Percentiles rank a stretch among this genome's conserved stretches.
phyloP scores from a whole-genome alignment of 1,140 invertebrate species.

The Hylyphantes graminicola region DNA sequence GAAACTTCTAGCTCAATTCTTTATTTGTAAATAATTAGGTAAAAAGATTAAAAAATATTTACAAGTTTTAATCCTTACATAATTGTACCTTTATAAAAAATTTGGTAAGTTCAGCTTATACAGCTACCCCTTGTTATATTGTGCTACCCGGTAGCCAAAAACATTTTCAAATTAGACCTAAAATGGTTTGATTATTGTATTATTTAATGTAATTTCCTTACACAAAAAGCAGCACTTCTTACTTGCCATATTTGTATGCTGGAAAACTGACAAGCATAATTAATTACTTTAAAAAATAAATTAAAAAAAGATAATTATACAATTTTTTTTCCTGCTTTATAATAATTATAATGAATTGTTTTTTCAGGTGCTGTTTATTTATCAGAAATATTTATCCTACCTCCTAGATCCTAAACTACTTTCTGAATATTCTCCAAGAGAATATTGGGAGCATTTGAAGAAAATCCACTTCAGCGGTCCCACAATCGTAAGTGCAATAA shows the following conservation, averaged over 20 bases:
- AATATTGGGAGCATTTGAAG: conserved; percentile 77
- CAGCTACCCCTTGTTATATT: too few species aligned
- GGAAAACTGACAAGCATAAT: too few species aligned
- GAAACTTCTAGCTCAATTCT: background rate
- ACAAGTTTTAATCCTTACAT: too few species aligned
- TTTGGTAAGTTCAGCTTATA: too few species aligned
- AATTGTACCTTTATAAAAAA: too few species aligned
- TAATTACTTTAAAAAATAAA: background rate
- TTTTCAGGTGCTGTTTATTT: conserved; percentile 73
- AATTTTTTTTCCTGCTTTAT: background rate
- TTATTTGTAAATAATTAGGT: background rate
- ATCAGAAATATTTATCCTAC: conserved; percentile 78
- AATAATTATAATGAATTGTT: background rate
- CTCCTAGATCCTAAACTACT: conserved; percentile 71
- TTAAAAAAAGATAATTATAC: background rate
- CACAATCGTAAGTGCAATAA: conserved; percentile 43
- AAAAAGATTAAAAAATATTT: background rate
- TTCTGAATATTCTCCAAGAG: conserved; percentile 74
- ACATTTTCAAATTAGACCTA: too few species aligned
- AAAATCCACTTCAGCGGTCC: conserved; percentile 19
- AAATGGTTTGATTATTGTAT: too few species aligned
- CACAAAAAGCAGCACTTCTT: background rate
- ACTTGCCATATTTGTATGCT: too few species aligned
- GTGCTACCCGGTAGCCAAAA: too few species aligned
- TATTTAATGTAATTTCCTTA: background rate